A percentile compares a stretch with the other conserved stretches of the same genome.
Evolutionary conservation across 2,113 vertebrate species (phyloP).

Genomic region (Pollachius pollachius): DNA sequence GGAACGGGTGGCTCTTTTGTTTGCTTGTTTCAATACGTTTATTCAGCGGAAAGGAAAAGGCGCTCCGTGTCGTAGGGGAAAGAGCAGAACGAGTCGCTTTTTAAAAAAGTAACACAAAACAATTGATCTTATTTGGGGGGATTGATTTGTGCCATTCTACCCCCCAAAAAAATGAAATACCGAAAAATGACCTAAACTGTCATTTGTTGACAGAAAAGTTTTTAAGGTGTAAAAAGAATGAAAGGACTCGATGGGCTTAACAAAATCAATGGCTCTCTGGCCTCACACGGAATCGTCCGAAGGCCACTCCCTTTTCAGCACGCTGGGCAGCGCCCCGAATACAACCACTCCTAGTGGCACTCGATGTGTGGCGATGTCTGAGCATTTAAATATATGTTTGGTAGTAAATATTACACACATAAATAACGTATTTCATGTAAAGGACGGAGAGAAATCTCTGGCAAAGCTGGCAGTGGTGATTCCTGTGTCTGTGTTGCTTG

Average conservation of each 20-base stretch:
- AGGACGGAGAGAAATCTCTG: constrained; percentile 25
- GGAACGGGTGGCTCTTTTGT: constrained; percentile 86
- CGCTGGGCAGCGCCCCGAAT: constrained; percentile 74
- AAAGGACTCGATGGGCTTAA: not conserved
- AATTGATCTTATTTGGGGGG: not conserved
- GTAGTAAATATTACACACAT: no score
- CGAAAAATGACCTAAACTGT: no score
- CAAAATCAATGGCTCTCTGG: constrained; percentile 34
- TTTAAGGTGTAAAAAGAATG: not conserved
- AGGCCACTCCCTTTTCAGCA: constrained; percentile 79
- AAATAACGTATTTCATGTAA: constrained; percentile 36
- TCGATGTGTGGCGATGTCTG: constrained; percentile 24
- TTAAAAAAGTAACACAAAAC: constrained; percentile 17
- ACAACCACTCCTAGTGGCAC: constrained; percentile 37
- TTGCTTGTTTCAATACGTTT: constrained; percentile 80
- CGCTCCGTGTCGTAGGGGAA: constrained; percentile 68
- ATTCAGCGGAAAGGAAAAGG: constrained; percentile 79
- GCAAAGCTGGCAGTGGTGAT: constrained; percentile 50
- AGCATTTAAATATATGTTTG: no score
- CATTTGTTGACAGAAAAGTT: no score
- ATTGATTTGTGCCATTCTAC: not conserved
- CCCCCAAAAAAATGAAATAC: no score
- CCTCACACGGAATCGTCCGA: constrained; percentile 44
- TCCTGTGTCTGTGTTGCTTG: constrained; percentile 71
- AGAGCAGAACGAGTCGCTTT: constrained; percentile 58